Conservation (phyloP, 2,797 vertebrate genomes). For the Tamandua tetradactyla region DNA sequence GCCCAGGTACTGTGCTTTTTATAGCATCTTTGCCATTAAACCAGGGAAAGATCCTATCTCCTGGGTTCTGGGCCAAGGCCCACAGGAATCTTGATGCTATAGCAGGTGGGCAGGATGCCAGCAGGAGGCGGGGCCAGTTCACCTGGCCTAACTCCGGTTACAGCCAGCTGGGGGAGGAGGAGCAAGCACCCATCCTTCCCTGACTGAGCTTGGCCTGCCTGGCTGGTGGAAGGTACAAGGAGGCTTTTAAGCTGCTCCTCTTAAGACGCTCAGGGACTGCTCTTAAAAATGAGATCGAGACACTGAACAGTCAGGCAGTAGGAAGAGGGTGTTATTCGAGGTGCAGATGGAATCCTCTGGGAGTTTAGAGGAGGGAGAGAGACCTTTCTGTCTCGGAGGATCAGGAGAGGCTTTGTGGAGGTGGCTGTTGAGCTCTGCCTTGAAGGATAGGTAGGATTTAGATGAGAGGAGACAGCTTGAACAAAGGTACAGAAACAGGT, state of each 20-base stretch:
- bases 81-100: constrained; percentile 37
- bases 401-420: not conserved
- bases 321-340: not conserved
- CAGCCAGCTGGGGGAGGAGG: not conserved
- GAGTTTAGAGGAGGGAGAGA: not conserved
- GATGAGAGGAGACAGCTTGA: not conserved
- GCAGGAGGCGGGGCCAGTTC: not conserved
- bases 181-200: not conserved
- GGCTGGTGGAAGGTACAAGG: not conserved
- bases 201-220: not conserved
- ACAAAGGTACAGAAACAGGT: not conserved
- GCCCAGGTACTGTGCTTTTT: constrained; percentile 54
- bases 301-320: not conserved
- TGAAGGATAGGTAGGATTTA: not conserved
- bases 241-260: not conserved
- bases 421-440: not conserved
- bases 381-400: not conserved
- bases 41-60: constrained; percentile 29
- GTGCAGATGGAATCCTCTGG: not conserved
- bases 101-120: constrained; percentile 37
- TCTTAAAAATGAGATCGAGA: not conserved
- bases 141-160: constrained; percentile 19
- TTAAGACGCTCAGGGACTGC: not conserved
- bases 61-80: not conserved
- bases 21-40: constrained; percentile 49